phyloP scores from a whole-genome alignment of 2,888 invertebrate species.

The Ethmia dodecea region DNA sequence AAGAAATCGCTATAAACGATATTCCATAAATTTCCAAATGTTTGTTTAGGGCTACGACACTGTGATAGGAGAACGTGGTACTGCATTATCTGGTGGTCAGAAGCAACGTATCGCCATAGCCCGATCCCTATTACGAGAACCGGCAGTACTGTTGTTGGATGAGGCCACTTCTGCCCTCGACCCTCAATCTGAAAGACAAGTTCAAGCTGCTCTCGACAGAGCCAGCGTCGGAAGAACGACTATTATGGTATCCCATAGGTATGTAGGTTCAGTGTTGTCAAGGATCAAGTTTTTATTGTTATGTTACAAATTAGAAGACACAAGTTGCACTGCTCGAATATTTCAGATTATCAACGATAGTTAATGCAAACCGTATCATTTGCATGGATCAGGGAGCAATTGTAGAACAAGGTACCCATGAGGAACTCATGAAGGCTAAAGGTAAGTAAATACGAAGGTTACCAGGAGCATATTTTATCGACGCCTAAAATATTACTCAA shows the following conservation, averaged over 20 bases:
- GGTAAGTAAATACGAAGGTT: conserved; percentile 63
- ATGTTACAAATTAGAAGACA: no score
- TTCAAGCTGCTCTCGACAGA: conserved; percentile 86
- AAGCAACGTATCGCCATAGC: conserved; percentile 92
- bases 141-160: conserved; percentile 85
- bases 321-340: no score
- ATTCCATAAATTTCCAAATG: no score
- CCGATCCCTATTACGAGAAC: conserved; percentile 85
- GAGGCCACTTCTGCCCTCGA: conserved; percentile 92
- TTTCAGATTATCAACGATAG: conserved; percentile 81
- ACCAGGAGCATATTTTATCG: no score
- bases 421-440: conserved; percentile 81
- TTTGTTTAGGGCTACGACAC: conserved; percentile 88
- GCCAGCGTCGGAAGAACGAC: conserved; percentile 86
- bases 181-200: conserved; percentile 86
- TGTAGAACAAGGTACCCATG: conserved; percentile 86
- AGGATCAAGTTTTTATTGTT: no score
- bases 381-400: conserved; percentile 85
- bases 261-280: no score
- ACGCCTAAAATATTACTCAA: no score
- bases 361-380: conserved; percentile 83
- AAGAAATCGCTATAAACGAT: no score
- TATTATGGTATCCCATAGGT: conserved; percentile 83
- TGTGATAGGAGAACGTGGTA: conserved; percentile 87
- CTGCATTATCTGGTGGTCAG: conserved; percentile 89